A percentile compares a stretch with the other conserved stretches of the same genome.
phyloP scores from a whole-genome alignment of 2,113 vertebrate species.

The Podilymbus podiceps region DNA sequence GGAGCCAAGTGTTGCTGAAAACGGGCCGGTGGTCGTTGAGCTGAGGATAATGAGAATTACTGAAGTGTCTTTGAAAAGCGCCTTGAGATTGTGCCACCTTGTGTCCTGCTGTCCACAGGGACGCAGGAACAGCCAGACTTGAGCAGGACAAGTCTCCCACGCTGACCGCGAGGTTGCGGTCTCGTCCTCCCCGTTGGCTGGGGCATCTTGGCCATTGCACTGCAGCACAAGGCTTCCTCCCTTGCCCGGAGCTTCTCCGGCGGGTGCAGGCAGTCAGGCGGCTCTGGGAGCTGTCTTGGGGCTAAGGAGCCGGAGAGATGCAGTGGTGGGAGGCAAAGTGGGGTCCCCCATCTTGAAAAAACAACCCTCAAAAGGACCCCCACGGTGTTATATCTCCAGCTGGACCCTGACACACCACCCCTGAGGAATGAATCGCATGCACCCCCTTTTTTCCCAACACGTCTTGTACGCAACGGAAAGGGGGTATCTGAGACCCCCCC shows the following conservation, averaged over 20 bases:
- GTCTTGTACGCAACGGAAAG: background rate
- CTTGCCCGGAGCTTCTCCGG: background rate
- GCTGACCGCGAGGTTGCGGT: background rate
- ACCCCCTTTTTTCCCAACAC: background rate
- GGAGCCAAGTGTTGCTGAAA: slow-evolving; percentile 6
- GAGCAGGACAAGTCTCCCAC: background rate
- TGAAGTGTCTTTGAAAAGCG: background rate
- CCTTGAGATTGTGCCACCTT: background rate
- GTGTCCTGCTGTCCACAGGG: background rate
- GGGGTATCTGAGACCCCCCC: background rate
- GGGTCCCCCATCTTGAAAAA: background rate
- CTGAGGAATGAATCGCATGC: fast-evolving
- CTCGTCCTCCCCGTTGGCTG: fast-evolving
- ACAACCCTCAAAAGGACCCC: background rate
- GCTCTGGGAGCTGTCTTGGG: background rate
- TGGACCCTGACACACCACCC: background rate
- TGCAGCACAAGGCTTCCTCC: background rate
- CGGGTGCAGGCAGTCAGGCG: background rate
- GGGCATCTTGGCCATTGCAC: background rate
- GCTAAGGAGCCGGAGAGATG: background rate
- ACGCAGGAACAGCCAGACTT: background rate
- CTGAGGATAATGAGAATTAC: background rate
- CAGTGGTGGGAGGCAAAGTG: background rate
- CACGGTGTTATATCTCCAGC: background rate
- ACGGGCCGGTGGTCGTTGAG: background rate